Evolutionary conservation across 2,888 invertebrate species (phyloP).

Genomic region (Drosophila paramelanica): DNA sequence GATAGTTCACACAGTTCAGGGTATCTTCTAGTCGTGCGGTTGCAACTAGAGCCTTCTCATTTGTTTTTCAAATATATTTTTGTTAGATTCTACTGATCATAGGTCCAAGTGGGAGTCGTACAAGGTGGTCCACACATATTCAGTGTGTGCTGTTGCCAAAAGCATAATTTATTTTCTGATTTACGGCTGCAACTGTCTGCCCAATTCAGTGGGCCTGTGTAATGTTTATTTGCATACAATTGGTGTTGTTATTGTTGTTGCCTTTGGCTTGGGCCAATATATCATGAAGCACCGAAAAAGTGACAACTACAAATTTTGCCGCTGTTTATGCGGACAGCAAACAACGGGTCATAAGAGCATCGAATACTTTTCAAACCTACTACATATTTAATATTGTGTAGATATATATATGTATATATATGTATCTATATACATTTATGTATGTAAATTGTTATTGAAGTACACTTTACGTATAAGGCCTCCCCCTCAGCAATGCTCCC

Average conservation of each 20-base stretch:
- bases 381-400: constrained; percentile 1
- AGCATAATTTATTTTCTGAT: constrained; percentile 42
- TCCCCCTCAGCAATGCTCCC: neutral
- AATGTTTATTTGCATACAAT: constrained; percentile 57
- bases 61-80: no score
- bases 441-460: constrained; percentile 43
- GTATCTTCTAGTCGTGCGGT: no score
- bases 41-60: neutral
- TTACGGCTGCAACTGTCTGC: constrained; percentile 24
- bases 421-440: constrained; percentile 5
- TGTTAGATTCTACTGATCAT: no score
- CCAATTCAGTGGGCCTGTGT: constrained; percentile 49
- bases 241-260: constrained; percentile 31
- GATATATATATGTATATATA: constrained; percentile 11
- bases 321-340: constrained; percentile 55
- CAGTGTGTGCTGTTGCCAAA: constrained; percentile 11
- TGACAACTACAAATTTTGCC: constrained; percentile 68
- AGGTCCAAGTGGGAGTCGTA: no score
- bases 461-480: no score
- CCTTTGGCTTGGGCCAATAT: constrained; percentile 50
- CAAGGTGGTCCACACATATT: neutral
- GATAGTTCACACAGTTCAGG: no score
- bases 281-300: constrained; percentile 57
- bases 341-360: constrained; percentile 16
- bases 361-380: constrained; percentile 2